A percentile compares a stretch with the other conserved stretches of the same genome.
phyloP scores from a whole-genome alignment of 2,797 vertebrate species.

The Smutsia temminckii region DNA sequence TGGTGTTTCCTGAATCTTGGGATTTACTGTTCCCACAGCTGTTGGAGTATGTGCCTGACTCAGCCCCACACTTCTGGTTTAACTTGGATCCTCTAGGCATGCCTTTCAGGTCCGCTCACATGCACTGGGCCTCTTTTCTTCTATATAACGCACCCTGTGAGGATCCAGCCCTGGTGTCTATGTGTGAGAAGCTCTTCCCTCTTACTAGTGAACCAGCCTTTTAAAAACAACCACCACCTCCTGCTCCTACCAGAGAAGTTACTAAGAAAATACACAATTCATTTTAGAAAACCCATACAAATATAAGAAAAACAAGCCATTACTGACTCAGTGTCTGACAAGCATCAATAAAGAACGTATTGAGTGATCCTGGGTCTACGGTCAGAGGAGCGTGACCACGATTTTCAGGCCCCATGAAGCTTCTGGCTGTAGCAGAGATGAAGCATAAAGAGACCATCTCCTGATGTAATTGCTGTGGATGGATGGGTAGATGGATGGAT shows the following conservation, averaged over 20 bases:
- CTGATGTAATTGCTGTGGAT: background rate
- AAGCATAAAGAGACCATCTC: background rate
- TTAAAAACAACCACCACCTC: background rate
- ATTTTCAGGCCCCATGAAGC: background rate
- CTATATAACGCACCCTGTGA: background rate
- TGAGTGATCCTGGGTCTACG: background rate
- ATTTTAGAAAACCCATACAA: background rate
- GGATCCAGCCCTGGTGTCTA: background rate
- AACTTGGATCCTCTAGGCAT: background rate
- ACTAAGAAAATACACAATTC: background rate
- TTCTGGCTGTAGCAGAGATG: background rate
- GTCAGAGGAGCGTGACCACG: rapidly evolving
- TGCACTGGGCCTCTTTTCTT: background rate
- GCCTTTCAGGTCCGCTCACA: background rate
- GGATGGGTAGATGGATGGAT: too few relatives aligned
- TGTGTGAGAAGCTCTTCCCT: background rate
- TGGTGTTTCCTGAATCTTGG: background rate
- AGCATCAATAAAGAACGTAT: background rate
- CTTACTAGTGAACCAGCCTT: background rate
- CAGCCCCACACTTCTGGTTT: background rate
- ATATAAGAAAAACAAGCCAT: background rate
- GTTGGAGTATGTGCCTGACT: background rate
- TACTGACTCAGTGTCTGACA: background rate
- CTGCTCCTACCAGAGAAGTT: background rate
- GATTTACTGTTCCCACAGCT: background rate